Base-by-base conservation (phyloP, 2,797 vertebrate species). In the Urocyon cinereoargenteus region DNA sequence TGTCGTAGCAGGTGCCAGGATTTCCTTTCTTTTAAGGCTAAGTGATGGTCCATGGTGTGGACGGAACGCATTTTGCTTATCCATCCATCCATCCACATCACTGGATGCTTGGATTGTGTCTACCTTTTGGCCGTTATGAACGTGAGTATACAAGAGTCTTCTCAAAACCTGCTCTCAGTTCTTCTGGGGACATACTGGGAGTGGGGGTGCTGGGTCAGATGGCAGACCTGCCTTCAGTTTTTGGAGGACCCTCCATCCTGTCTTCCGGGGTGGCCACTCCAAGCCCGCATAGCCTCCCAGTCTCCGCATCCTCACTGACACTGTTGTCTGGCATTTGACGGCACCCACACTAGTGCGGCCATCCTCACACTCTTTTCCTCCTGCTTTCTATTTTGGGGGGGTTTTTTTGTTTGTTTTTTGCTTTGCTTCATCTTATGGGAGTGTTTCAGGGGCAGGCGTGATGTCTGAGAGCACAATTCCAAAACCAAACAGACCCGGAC, bases 241-340 rank as follows among this genome's bases (percentile, higher is more conserved):
- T 59, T n/a, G 0, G 2, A 31, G 83, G 57, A 10, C n/a, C 4
- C 3, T 0, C 75, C 22, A 10, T 0, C 0, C 28, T 3, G 3
- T 2, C 5, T 31, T 36, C n/a, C 22, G 3, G 1, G 0, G 83
- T 0, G 0, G 24, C 64, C 1, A 24, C 22, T 0, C 45, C 31
- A 2, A 2, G 11, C 2, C 1, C 24, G 2, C 1, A 0, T 4
- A 14, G 16, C 2, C 24, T 7, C 45, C 7, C 0, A 0, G 0
- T 51, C 51, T 6, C 57, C 19, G 0, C 49, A 0, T 12, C 36
- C 59, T n/a, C 3, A 0, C 10, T 57, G 0, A 12, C 2, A 2
- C 16, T 11, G 64, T 0, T 0, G 6, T 40, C 22, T 26, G 0
- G 14, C 1, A 16, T 26, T 1, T 1, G 34, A 18, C 0, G 0